phyloP scores from a whole-genome alignment of 2,888 invertebrate genomes.

The Papilio demoleus region DNA sequence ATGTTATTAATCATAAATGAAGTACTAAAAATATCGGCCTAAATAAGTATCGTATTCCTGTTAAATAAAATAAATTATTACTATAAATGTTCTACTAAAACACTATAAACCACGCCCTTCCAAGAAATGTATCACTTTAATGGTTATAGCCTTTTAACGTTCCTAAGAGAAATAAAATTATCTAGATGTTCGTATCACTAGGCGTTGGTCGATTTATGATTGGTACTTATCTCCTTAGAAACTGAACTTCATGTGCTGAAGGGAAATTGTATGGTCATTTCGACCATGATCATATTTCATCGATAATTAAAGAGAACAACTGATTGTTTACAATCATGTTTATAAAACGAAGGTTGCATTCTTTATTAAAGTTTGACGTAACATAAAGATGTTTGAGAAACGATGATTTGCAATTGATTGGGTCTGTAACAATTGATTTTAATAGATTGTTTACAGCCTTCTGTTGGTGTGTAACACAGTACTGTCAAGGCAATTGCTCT shows the following conservation, averaged over 20 bases:
- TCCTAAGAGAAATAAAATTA: slow-evolving; percentile 8
- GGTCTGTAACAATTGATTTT: slow-evolving; percentile 59
- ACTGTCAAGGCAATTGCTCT: slow-evolving; percentile 54
- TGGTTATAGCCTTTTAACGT: slow-evolving; percentile 16
- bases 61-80: not conserved
- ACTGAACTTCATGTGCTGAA: too few species aligned
- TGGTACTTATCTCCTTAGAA: too few species aligned
- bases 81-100: not conserved
- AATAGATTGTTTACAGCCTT: slow-evolving; percentile 61
- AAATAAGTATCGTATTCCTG: not conserved
- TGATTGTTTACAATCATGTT: slow-evolving; percentile 7
- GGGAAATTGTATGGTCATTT: not conserved
- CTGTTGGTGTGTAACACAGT: slow-evolving; percentile 53
- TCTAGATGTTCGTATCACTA: slow-evolving; percentile 3
- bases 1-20: too few species aligned
- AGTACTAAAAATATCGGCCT: too few species aligned
- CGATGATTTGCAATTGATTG: slow-evolving; percentile 51
- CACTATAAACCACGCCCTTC: not conserved
- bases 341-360: slow-evolving; percentile 18
- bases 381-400: slow-evolving; percentile 36
- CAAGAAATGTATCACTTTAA: slow-evolving; percentile 10
- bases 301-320: not conserved
- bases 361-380: slow-evolving; percentile 20
- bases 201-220: not conserved
- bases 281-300: not conserved